Percentiles rank a stretch among this genome's conserved stretches.
phyloP scores from a whole-genome alignment of 2,797 vertebrate genomes.

The Philypnodon macrostomus region DNA sequence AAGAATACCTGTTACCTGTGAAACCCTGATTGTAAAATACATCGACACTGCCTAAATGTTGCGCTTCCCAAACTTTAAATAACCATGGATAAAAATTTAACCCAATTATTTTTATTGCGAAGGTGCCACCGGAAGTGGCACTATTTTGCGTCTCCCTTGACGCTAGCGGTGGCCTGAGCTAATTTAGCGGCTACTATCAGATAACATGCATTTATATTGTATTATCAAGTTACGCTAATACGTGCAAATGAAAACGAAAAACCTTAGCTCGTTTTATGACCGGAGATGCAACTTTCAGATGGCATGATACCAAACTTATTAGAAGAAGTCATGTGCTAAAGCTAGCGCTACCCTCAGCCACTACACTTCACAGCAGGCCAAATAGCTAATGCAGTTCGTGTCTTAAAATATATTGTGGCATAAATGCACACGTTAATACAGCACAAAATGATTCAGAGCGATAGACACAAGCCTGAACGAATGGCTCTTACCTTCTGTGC shows the following conservation, averaged over 20 bases:
- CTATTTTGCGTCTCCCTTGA: not conserved
- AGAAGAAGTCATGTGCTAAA: constrained; percentile 28
- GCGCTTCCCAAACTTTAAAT: too few relatives aligned
- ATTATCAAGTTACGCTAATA: not conserved
- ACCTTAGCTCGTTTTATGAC: not conserved
- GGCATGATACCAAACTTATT: constrained; percentile 43
- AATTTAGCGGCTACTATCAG: constrained; percentile 45
- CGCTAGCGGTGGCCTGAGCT: constrained; percentile 50
- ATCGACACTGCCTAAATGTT: too few relatives aligned
- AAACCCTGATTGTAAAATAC: too few relatives aligned
- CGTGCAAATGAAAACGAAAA: not conserved
- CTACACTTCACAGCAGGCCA: constrained; percentile 47
- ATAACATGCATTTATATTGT: not conserved
- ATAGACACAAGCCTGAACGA: not conserved
- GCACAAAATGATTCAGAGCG: not conserved
- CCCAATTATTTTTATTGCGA: constrained; percentile 31
- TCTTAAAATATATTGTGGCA: too few relatives aligned
- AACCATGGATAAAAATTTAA: too few relatives aligned
- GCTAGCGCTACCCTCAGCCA: constrained; percentile 28
- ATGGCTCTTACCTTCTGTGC: constrained; percentile 57
- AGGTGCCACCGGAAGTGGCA: constrained; percentile 18
- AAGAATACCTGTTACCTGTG: too few relatives aligned
- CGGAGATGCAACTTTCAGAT: constrained; percentile 22
- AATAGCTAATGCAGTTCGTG: constrained; percentile 32
- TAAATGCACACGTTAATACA: constrained; percentile 3